These are phyloP conservation scores for Pogonocichla stellata DNA, from an alignment of 2,113 vertebrate genomes.

Conservation along the genomic window DNA sequence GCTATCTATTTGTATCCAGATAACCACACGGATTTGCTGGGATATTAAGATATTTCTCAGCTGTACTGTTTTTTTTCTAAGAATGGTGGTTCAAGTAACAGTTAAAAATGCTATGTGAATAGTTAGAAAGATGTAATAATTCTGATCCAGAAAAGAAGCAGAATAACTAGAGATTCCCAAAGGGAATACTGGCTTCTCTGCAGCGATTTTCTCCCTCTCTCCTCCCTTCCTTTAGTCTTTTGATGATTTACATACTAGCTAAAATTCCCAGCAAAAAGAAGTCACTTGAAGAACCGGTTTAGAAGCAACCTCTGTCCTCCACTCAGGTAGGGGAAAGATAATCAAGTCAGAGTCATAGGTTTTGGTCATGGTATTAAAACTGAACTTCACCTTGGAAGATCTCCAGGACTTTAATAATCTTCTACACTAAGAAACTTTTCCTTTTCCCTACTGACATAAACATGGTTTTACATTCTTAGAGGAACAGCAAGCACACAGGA, in stretches of 20 bases:
- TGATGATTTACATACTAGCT: background rate
- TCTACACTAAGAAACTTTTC: background rate
- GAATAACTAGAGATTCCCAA: background rate
- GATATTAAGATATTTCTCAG: background rate
- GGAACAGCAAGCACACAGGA: background rate
- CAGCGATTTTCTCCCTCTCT: rapidly evolving
- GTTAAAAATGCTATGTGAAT: background rate
- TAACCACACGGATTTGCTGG: background rate
- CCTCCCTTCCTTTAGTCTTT: background rate
- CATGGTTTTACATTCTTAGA: background rate
- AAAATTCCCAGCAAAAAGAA: background rate
- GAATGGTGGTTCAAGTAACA: background rate
- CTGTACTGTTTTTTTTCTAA: background rate
- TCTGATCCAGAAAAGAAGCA: background rate
- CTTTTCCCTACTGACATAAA: background rate
- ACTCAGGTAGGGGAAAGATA: background rate
- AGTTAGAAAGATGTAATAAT: background rate
- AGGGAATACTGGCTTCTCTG: background rate
- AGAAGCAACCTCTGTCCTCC: background rate
- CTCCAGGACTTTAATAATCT: background rate
- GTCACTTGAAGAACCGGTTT: background rate
- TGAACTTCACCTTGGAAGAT: background rate
- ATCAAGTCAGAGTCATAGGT: background rate
- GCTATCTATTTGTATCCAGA: background rate
- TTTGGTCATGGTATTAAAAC: background rate